Base-by-base conservation (phyloP, 2,113 vertebrate genomes). In the Phaethon lepturus region DNA sequence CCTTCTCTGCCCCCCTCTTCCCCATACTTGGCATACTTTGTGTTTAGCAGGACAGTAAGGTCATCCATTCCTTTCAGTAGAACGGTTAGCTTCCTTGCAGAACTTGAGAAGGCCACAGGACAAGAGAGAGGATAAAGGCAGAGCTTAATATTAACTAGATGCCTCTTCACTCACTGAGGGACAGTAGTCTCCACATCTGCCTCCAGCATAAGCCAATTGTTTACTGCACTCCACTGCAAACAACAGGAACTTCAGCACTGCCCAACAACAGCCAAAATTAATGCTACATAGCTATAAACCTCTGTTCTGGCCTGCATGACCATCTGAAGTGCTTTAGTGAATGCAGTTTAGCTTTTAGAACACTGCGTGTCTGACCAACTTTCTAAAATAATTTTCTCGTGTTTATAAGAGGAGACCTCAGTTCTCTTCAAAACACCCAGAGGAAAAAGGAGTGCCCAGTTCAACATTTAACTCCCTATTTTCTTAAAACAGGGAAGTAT, bases 401-500 rank as follows among this genome's bases (percentile, higher is more conserved):
- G n/a, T n/a, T n/a, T n/a, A n/a, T n/a, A n/a, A n/a, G n/a, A n/a
- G 13, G 13, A 64, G 19, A 40, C 28, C 49, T 50, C 26, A 7
- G n/a, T 29, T 88, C 71, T 77, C 71, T 82, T 64, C 50, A 58
- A 91, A 93, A 90, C 0, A 90, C 10, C 8, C 42, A 42, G 42
- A 86, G 78, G 74, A 94, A 88, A 81, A 95, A 91, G 44, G 38
- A 90, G 33, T 0, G 2, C 66, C 33, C 23, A 80, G 42, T 38
- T 85, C 79, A 95, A 80, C 49, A 58, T 31, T 86, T 91, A 90
- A 59, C 53, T 92, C 75, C 17, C 44, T 85, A 24, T 85, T 90
- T 97, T 96, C 74, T 91, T 87, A 77, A 80, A 95, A 91, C 18
- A 89, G 24, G 28, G n/a, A 93, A 91, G 86, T 50, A 62, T 85